Evolutionary conservation across 2,797 vertebrate species (phyloP).

Genomic region (Acipenser transmontanus): DNA sequence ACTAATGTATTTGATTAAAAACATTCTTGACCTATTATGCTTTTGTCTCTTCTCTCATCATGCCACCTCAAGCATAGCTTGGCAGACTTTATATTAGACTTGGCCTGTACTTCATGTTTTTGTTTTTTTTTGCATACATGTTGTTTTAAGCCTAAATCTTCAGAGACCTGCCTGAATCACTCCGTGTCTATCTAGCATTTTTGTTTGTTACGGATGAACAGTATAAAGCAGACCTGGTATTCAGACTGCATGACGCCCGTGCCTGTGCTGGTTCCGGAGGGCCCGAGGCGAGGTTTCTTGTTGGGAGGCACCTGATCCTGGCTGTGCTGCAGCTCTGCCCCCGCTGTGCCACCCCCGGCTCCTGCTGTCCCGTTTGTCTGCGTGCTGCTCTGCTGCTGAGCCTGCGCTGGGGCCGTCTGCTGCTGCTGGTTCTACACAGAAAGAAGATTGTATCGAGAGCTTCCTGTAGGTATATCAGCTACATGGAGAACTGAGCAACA

Average conservation of each 20-base stretch:
- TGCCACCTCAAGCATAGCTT: neutral
- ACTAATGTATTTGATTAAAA: too few species aligned
- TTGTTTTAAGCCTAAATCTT: too few species aligned
- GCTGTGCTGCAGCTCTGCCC: conserved; percentile 71
- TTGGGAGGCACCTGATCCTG: conserved; percentile 86
- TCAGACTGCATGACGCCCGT: conserved; percentile 82
- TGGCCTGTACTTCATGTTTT: neutral
- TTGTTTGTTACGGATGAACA: too few species aligned
- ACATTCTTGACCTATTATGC: too few species aligned
- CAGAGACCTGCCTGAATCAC: too few species aligned
- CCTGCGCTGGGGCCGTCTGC: conserved; percentile 66
- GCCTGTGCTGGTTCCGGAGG: conserved; percentile 78
- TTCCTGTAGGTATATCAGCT: too few species aligned
- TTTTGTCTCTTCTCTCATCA: neutral
- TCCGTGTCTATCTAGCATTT: too few species aligned
- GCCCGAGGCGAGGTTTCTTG: conserved; percentile 90
- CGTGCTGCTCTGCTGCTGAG: conserved; percentile 72
- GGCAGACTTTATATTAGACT: neutral
- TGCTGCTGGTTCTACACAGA: conserved; percentile 66
- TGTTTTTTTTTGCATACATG: too few species aligned
- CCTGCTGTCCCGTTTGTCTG: conserved; percentile 85
- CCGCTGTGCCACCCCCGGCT: conserved; percentile 38
- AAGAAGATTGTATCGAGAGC: too few species aligned
- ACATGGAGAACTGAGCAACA: too few species aligned
- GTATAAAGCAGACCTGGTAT: conserved; percentile 74